Evolutionary conservation across 2,797 vertebrate genomes (phyloP).

Genomic region (Holocentrus rufus): DNA sequence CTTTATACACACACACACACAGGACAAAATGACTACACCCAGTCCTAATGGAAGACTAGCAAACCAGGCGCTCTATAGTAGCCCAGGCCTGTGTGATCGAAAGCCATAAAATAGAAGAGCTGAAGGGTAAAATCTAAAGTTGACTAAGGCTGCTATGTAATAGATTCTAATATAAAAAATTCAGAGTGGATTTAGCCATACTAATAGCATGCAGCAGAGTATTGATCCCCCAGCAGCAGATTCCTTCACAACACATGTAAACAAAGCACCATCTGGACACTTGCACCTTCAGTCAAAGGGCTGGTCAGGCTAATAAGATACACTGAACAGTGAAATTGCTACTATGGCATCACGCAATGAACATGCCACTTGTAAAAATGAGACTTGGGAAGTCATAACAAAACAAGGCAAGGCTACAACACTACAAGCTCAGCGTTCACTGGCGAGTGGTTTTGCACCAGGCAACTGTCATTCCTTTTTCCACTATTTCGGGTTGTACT

Average conservation of each 20-base stretch:
- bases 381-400: too few species aligned
- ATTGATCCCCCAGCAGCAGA: constrained; percentile 7
- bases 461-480: too few species aligned
- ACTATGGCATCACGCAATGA: too few species aligned
- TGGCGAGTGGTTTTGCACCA: too few species aligned
- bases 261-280: constrained; percentile 12
- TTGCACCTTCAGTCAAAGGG: background rate
- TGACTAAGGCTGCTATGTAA: background rate
- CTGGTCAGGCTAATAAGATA: too few species aligned
- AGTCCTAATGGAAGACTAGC: background rate
- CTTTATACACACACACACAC: background rate
- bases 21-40: background rate
- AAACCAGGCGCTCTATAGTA: background rate
- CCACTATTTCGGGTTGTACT: too few species aligned
- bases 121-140: background rate
- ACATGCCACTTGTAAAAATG: too few species aligned
- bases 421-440: too few species aligned
- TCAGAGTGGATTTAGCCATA: background rate
- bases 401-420: too few species aligned
- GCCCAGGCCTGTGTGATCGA: background rate
- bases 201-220: background rate
- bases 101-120: background rate
- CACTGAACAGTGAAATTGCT: too few species aligned
- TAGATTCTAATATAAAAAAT: background rate
- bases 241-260: background rate